Evolutionary conservation across 2,797 vertebrate genomes (phyloP), one percentile per base, ranked within the genome.

Genomic region (Euthynnus affinis): DNA sequence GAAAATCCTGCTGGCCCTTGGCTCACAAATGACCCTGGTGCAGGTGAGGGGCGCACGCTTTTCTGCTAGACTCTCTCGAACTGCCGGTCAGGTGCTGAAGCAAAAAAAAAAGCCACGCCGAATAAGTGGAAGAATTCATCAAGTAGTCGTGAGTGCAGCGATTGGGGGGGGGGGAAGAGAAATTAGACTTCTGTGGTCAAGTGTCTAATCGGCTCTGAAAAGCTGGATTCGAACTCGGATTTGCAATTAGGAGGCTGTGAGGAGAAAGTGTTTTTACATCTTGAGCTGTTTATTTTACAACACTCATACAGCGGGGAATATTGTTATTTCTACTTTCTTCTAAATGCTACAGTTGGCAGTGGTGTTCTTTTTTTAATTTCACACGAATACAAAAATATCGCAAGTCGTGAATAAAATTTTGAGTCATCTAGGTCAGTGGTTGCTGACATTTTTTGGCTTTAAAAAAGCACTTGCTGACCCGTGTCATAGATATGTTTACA

Each of bases 1-100:
- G 94, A 99, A 99, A 90, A 99, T 99, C 71, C 96, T 99, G 68
- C 91, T 99, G 91, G 98, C 98, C 1, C 96, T 99, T 5, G 97
- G 98, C 89, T 99, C 98, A 2, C 98, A 99, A 91, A 99, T 99
- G 98, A 99, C 98, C n/a, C 92, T 99, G 60, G 98, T 99, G 62
- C 98, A 99, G 97, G 98, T 99, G 94, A 95, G n/a, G n/a, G n/a
- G 93, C 27, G 9, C 4, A 1, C 22, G 3, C 40, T 40, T 42
- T 42, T n/a, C n/a, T 42, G 13, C 40, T 42, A 14, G 40, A 42
- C 40, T 51, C 13, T 40, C 25, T 29, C 22, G 8, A 17, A 27
- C 67, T 59, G 27, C 32, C 12, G 9, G 2, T 51, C n/a, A 44
- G 52, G 10, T 29, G 27, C 44, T 17, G 6, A 12, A 13, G 53